phyloP scores from a whole-genome alignment of 2,888 invertebrate genomes.

The Netelia inedita region DNA sequence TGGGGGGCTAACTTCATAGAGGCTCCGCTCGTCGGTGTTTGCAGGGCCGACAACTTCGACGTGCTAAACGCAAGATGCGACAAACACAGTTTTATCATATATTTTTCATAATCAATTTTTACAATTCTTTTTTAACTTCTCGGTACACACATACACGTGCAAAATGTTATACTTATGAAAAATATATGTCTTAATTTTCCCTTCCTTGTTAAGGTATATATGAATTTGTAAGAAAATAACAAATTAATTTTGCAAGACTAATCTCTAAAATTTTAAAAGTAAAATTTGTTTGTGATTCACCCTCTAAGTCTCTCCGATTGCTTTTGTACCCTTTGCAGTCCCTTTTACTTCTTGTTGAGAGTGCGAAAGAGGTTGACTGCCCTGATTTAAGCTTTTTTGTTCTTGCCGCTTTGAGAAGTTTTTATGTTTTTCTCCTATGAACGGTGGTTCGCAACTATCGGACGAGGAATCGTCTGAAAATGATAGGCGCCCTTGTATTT shows the following conservation, averaged over 20 bases:
- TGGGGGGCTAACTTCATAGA: too few relatives aligned
- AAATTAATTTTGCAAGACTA: neutral
- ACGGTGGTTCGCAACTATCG: too few relatives aligned
- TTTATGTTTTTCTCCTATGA: too few relatives aligned
- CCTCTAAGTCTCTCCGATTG: too few relatives aligned
- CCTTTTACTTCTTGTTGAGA: neutral
- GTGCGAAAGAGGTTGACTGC: neutral
- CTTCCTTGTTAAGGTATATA: neutral
- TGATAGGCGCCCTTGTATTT: too few relatives aligned
- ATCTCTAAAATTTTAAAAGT: neutral
- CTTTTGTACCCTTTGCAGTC: neutral
- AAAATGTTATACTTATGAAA: neutral
- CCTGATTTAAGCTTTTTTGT: neutral
- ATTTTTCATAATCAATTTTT: neutral
- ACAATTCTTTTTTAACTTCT: neutral
- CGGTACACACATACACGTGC: neutral
- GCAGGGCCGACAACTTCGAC: too few relatives aligned
- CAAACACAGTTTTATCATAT: too few relatives aligned
- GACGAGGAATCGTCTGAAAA: too few relatives aligned
- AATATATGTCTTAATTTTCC: neutral
- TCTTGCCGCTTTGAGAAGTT: too few relatives aligned
- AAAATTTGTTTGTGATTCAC: too few relatives aligned
- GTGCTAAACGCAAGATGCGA: too few relatives aligned
- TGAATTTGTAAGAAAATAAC: neutral
- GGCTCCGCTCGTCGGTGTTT: too few relatives aligned